Base-by-base conservation (phyloP, 2,113 vertebrate genomes). In the Miniopterus natalensis region DNA sequence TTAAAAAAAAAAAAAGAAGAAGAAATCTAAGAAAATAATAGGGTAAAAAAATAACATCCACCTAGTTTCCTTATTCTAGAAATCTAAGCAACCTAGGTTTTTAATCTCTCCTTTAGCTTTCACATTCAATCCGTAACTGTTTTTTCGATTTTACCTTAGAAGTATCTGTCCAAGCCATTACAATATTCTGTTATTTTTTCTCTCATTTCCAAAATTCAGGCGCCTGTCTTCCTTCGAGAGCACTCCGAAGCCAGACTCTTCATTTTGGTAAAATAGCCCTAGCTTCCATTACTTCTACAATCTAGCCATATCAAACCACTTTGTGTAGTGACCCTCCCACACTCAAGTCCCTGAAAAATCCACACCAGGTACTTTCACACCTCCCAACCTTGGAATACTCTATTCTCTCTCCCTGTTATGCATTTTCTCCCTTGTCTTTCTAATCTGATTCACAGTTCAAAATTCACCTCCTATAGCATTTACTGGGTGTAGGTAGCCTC, bases 41-140 rank as follows among this genome's bases (percentile, higher is more conserved):
- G 47, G 6, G 6, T 65, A 27, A 84, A 92, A 66, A 77, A 59
- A 53, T 31, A 71, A 71, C 11, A 77, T 20, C 14, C 3, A 79
- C 47, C 8, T 40, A 57, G 55, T 84, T 79, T 27, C 61, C 13
- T 81, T 85, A 73, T 31, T 88, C 57, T 84, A 95, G 74, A 94
- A 78, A 91, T 86, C 25, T 81, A 77, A 88, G 51, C 63, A 88
- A 83, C 23, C n/a, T 36, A 89, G 36, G 95, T 90, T 93, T 96
- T 51, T 86, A 36, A 55, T 57, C 74, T 87, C 70, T 89, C 40
- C 75, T 94, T 93, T 25, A 90, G 45, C 70, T 92, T 27, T 65
- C 84, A 84, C 25, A 88, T 84, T 84, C 84, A 75, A 71, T 88
- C 77, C 92, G 45, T 71, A 86, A 75, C 49, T 45, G 75, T 85